These are phyloP conservation scores for Drosophila kanapiae DNA, from an alignment of 1,140 invertebrate genomes.

Conservation along the genomic window DNA sequence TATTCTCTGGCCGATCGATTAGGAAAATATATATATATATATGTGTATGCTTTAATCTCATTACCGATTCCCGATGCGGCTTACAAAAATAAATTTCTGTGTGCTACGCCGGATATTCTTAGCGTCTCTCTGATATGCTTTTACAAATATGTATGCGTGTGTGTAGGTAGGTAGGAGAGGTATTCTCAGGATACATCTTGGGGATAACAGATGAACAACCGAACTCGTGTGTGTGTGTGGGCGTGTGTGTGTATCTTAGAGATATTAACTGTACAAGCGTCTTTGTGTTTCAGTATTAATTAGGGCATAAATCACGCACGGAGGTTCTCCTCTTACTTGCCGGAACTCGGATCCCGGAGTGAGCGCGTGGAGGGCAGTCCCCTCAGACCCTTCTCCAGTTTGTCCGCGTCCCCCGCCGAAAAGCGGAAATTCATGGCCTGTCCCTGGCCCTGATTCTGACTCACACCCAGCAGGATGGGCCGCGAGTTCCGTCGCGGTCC, in stretches of 20 bases:
- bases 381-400: conserved; percentile 81
- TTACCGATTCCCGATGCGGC: conserved; percentile 19
- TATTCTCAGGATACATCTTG: conserved; percentile 13
- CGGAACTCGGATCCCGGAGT: conserved; percentile 68
- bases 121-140: conserved; percentile 65
- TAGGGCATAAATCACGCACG: conserved; percentile 79
- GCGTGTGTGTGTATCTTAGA: conserved; percentile 63
- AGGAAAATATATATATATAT: conserved; percentile 42
- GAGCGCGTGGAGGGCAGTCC: conserved; percentile 77
- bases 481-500: conserved; percentile 57
- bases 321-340: conserved; percentile 54
- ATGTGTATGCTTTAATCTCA: conserved; percentile 12
- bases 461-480: conserved; percentile 55
- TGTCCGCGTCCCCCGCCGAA: conserved; percentile 84
- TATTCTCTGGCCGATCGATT: conserved; percentile 19
- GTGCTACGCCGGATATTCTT: conserved; percentile 4
- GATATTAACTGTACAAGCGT: conserved; percentile 83
- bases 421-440: conserved; percentile 79
- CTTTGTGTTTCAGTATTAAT: conserved; percentile 83
- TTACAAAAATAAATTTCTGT: conserved; percentile 35
- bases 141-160: conserved; percentile 48
- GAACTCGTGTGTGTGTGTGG: conserved; percentile 26
- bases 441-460: conserved; percentile 34
- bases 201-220: conserved; percentile 43
- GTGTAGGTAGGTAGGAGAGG: conserved; percentile 2